phyloP scores from a whole-genome alignment of 2,888 invertebrate species.

The Horisme vitalbata region DNA sequence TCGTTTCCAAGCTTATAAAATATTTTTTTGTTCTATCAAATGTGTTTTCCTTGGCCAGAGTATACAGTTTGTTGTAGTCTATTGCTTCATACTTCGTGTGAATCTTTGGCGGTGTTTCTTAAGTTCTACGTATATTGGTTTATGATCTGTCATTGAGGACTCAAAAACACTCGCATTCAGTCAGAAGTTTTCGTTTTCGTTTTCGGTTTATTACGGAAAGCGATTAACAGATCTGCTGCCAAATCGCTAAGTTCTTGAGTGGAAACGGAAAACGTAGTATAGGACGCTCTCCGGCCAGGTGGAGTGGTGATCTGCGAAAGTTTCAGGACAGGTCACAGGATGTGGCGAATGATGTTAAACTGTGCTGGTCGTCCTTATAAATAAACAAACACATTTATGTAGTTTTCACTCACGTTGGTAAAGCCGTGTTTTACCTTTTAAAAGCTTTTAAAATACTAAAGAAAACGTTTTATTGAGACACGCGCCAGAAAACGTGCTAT shows the following conservation, averaged over 20 bases:
- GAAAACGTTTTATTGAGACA: slow-evolving; percentile 10
- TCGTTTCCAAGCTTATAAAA: not conserved
- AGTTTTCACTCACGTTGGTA: not conserved
- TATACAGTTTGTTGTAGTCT: not conserved
- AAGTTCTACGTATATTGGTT: slow-evolving; percentile 6
- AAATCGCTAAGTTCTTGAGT: too few species aligned
- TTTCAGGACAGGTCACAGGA: too few species aligned
- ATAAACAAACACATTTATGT: too few species aligned
- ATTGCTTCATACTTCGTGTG: not conserved
- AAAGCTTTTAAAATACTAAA: not conserved
- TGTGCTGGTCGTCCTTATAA: too few species aligned
- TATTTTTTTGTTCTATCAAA: not conserved
- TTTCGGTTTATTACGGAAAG: too few species aligned
- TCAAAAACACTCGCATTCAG: too few species aligned
- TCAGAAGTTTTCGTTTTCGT: too few species aligned
- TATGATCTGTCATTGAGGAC: slow-evolving; percentile 10
- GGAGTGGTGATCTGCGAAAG: too few species aligned
- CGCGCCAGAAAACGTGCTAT: slow-evolving; percentile 18
- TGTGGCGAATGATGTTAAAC: too few species aligned
- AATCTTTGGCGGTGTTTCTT: not conserved
- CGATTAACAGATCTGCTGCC: too few species aligned
- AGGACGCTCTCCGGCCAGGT: too few species aligned
- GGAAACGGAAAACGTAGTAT: too few species aligned
- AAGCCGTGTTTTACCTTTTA: not conserved
- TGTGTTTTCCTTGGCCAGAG: not conserved